phyloP scores from a whole-genome alignment of 2,888 invertebrate genomes.

The Caenorhabditis becei region DNA sequence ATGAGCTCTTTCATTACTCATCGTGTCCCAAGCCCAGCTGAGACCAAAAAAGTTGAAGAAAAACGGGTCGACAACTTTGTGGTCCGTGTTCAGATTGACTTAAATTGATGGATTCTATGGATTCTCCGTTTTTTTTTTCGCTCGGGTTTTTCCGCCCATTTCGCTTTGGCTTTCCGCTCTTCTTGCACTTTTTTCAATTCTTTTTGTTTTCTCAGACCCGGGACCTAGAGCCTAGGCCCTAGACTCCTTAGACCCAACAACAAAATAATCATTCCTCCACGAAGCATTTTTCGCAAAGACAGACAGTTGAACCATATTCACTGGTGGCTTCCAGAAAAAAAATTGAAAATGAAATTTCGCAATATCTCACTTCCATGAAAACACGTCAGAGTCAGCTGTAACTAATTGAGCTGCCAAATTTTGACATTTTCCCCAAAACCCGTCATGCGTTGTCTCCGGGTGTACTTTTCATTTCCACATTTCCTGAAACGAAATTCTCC shows the following conservation, averaged over 20 bases:
- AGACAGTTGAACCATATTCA: too few species aligned
- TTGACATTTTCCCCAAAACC: constrained; percentile 17
- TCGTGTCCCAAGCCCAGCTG: constrained; percentile 29
- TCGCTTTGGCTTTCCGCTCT: constrained; percentile 13
- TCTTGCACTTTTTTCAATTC: constrained; percentile 7
- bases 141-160: constrained; percentile 13
- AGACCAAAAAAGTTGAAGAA: neutral
- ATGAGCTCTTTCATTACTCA: constrained; percentile 19
- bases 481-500: neutral
- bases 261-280: too few species aligned
- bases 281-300: too few species aligned
- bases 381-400: neutral
- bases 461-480: constrained; percentile 17
- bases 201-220: neutral
- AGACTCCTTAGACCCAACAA: too few species aligned
- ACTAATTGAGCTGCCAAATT: neutral
- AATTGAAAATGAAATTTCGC: too few species aligned
- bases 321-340: too few species aligned
- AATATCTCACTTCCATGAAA: too few species aligned
- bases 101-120: constrained; percentile 34
- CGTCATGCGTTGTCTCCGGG: neutral
- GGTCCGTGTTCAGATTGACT: constrained; percentile 49
- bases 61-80: constrained; percentile 41
- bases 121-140: neutral
- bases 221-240: too few species aligned